phyloP scores from a whole-genome alignment of 2,888 invertebrate genomes.

The Temnothorax unifasciatus region DNA sequence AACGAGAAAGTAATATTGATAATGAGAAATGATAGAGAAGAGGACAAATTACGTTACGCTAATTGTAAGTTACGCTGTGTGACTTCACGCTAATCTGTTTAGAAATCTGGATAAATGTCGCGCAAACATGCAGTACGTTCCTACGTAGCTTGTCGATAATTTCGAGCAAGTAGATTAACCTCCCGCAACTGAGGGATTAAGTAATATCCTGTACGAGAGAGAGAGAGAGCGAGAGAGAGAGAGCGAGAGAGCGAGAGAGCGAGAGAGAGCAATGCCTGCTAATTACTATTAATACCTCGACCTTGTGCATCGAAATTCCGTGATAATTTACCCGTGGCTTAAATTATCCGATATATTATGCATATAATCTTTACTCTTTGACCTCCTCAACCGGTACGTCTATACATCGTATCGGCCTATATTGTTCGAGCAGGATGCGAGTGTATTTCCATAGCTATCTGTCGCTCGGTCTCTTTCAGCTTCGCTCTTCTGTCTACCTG shows the following conservation, averaged over 20 bases:
- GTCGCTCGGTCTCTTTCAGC: conserved; percentile 26
- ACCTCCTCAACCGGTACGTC: neutral
- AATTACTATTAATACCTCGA: conserved; percentile 30
- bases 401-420: conserved; percentile 3
- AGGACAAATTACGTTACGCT: neutral
- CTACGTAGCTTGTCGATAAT: conserved; percentile 9
- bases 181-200: conserved; percentile 32
- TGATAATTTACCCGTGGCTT: conserved; percentile 12
- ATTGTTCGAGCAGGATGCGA: conserved; percentile 9
- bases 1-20: neutral
- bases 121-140: conserved; percentile 5
- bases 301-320: conserved; percentile 19
- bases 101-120: conserved; percentile 16
- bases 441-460: conserved; percentile 12
- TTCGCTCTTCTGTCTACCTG: conserved; percentile 29
- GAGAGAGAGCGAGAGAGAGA: neutral
- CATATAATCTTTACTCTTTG: conserved; percentile 12
- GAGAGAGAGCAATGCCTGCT: conserved; percentile 8
- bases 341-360: conserved; percentile 1
- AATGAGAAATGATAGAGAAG: neutral
- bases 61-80: neutral
- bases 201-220: conserved; percentile 16
- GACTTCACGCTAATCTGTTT: neutral
- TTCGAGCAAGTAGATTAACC: conserved; percentile 20
- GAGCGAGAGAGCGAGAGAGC: conserved; percentile 15